Base-by-base conservation (phyloP, 2,113 vertebrate species). In the Gymnobelideus leadbeateri region DNA sequence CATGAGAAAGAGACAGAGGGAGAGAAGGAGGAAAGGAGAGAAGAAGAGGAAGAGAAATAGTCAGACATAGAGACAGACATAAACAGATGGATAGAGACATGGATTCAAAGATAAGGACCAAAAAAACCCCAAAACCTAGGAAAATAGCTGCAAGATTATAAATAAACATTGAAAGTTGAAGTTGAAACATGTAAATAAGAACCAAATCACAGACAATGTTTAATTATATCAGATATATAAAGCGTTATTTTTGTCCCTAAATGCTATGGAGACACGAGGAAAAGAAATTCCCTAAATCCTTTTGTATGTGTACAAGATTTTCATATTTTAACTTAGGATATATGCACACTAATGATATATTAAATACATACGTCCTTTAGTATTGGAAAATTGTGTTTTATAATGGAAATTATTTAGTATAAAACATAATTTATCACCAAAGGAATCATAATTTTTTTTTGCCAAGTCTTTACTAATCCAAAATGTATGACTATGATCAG, bases 341-440 rank as follows among this genome's bases (percentile, higher is more conserved):
- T 55, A 89, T 8, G 3, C 0, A 0, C 93, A 95, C 95, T 89
- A 97, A 96, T 53, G 19, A 11, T 94, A 89, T 93, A 10, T 90
- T 97, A 93, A 43, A 91, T 93, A 16, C 52, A 1, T 51, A 50
- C 43, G 10, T 96, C 7, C 31, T 91, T 97, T 97, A 0, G 89
- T 96, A 94, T 77, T 53, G 26, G 2, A 55, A 93, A 96, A 53
- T 43, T 94, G 54, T n/a, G 90, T 55, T 68, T 8, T 51, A 37
- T 95, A 91, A 93, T 89, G 53, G 43, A 94, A 31, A 89, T 52
- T 96, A 90, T 28, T 55, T 52, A 89, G 21, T 54, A 90, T 21
- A 92, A 8, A 91, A 37, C 94, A 95, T 91, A 97, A 90, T 89
- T 96, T 93, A 89, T 31, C 54, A 91, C 57, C 93, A 96, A 94